phyloP scores from a whole-genome alignment of 2,113 vertebrate genomes.

The Apteryx owenii region DNA sequence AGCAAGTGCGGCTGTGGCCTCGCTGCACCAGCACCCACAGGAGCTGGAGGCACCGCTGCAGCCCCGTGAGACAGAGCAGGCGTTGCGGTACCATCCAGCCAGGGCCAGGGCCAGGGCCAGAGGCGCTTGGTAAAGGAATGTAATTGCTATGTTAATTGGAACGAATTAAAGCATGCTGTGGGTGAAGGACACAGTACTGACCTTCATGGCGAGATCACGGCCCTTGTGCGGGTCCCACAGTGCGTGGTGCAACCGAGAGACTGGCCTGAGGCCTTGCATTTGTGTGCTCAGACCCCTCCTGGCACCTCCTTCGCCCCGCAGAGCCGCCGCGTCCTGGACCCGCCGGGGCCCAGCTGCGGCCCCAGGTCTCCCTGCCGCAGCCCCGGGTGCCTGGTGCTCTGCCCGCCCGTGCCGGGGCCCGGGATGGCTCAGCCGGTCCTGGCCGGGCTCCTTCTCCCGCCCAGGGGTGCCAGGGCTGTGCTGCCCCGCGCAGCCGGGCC shows the following conservation, averaged over 20 bases:
- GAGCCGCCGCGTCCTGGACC: rapidly evolving
- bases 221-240: background rate
- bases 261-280: background rate
- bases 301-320: background rate
- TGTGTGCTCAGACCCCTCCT: background rate
- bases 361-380: rapidly evolving
- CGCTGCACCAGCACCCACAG: background rate
- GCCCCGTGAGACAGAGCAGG: background rate
- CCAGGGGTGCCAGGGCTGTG: background rate
- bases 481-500: background rate
- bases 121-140: conserved; percentile 11
- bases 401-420: too few species aligned
- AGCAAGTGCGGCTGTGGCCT: background rate
- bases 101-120: background rate
- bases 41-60: background rate
- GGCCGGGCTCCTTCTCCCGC: background rate
- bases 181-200: background rate
- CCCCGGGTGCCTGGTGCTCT: too few species aligned
- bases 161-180: background rate
- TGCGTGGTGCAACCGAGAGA: background rate
- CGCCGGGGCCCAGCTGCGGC: background rate
- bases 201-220: conserved; percentile 29
- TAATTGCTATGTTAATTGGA: conserved; percentile 62
- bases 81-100: background rate
- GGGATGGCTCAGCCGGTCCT: background rate